Conservation (phyloP, 2,113 vertebrate species). For the Lucifuga dentata region DNA sequence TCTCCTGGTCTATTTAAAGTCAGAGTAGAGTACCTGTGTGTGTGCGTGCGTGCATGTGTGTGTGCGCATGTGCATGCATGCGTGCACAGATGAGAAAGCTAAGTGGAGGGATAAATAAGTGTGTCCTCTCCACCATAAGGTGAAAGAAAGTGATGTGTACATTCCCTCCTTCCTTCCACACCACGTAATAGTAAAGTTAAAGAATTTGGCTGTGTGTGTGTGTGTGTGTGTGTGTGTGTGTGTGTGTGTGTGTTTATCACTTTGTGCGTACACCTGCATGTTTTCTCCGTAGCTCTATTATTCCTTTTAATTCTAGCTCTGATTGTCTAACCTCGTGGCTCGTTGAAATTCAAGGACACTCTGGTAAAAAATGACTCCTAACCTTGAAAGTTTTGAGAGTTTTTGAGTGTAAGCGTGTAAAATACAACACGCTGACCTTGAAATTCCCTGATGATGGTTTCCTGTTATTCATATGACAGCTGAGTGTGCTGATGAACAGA, state of each 20-base stretch:
- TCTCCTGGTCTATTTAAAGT: slow-evolving; percentile 52
- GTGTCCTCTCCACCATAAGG: slow-evolving; percentile 60
- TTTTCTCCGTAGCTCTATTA: slow-evolving; percentile 19
- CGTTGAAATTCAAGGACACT: slow-evolving; percentile 43
- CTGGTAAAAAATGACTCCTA: slow-evolving; percentile 22
- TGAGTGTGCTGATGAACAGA: too few relatives aligned
- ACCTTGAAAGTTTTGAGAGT: slow-evolving; percentile 47
- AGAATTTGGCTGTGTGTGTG: not conserved
- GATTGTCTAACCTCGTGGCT: slow-evolving; percentile 33
- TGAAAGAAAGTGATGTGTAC: slow-evolving; percentile 49
- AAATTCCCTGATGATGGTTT: too few relatives aligned
- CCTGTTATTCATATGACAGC: too few relatives aligned
- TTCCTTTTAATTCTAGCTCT: slow-evolving; percentile 3
- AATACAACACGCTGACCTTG: slow-evolving; percentile 46
- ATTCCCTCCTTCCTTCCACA: slow-evolving; percentile 31
- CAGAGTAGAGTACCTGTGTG: slow-evolving; percentile 21
- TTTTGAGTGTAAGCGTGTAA: slow-evolving; percentile 1
- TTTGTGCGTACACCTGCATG: too few relatives aligned
- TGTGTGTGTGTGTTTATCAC: too few relatives aligned
- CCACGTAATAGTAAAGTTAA: slow-evolving; percentile 37
- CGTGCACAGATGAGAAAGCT: slow-evolving; percentile 16
- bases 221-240: not conserved
- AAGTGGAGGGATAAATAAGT: slow-evolving; percentile 48
- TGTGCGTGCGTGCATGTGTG: slow-evolving; percentile 5
- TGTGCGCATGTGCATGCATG: slow-evolving; percentile 8